These are phyloP conservation scores for Enteromius argenteus DNA, from an alignment of 2,797 vertebrate species.

Conservation along the genomic window DNA sequence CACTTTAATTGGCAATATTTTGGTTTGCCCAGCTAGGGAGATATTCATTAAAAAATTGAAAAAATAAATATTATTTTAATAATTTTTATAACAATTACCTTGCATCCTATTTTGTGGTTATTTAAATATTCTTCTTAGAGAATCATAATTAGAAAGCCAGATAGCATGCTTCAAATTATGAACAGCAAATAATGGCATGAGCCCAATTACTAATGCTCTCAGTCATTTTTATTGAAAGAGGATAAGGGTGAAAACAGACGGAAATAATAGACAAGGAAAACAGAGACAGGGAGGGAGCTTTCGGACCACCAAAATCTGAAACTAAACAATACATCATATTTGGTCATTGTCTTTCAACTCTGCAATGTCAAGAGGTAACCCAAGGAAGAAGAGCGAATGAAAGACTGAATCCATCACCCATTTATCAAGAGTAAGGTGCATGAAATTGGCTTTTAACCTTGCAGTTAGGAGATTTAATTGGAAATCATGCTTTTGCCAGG, in stretches of 20 bases:
- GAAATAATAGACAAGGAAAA: neutral
- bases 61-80: constrained; percentile 18
- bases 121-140: constrained; percentile 9
- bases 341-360: constrained; percentile 43
- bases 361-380: constrained; percentile 36
- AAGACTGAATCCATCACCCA: constrained; percentile 65
- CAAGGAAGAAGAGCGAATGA: constrained; percentile 64
- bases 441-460: constrained; percentile 86
- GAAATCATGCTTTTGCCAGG: constrained; percentile 78
- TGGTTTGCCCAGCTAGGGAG: constrained; percentile 20
- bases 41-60: neutral
- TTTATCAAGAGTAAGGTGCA: constrained; percentile 84
- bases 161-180: constrained; percentile 26
- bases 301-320: neutral
- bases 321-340: constrained; percentile 29
- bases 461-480: constrained; percentile 84
- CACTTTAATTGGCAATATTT: constrained; percentile 24
- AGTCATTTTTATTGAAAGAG: neutral
- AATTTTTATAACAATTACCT: constrained; percentile 30
- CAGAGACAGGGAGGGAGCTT: neutral
- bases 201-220: constrained; percentile 19
- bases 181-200: constrained; percentile 29
- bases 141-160: constrained; percentile 38
- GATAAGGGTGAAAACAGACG: constrained; percentile 11
- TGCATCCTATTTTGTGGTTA: neutral